Percentiles rank a stretch among this genome's conserved stretches.
Conservation (phyloP, 1,140 invertebrate species). For the Agrilus planipennis region DNA sequence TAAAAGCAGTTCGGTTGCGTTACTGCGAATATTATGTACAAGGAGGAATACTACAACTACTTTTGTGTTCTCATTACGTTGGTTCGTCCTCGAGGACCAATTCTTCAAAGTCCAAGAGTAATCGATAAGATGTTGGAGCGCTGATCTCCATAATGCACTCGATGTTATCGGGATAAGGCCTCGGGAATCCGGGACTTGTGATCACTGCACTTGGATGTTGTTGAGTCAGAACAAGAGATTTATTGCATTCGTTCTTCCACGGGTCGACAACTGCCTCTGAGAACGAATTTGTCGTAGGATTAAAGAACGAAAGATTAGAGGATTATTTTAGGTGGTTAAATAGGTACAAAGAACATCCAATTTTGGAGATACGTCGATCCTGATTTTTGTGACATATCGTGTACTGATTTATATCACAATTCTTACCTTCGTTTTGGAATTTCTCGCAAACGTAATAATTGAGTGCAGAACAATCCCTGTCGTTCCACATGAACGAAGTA, state of each 20-base stretch:
- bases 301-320: too few species aligned
- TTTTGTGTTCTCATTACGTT: slow-evolving; percentile 47
- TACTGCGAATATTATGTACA: too few species aligned
- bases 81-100: slow-evolving; percentile 55
- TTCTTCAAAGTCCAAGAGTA: slow-evolving; percentile 55
- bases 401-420: not conserved
- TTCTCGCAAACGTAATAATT: slow-evolving; percentile 63
- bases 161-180: slow-evolving; percentile 55
- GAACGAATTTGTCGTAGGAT: too few species aligned
- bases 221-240: slow-evolving; percentile 43
- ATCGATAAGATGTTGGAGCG: slow-evolving; percentile 44
- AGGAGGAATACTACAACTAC: too few species aligned
- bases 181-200: slow-evolving; percentile 56
- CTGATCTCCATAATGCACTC: slow-evolving; percentile 48
- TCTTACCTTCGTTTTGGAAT: slow-evolving; percentile 41
- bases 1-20: too few species aligned
- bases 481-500: slow-evolving; percentile 63
- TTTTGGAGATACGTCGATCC: too few species aligned
- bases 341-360: too few species aligned
- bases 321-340: too few species aligned
- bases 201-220: slow-evolving; percentile 44
- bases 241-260: slow-evolving; percentile 45
- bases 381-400: too few species aligned
- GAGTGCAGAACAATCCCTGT: slow-evolving; percentile 52
- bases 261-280: slow-evolving; percentile 30